Evolutionary conservation across 2,888 invertebrate genomes (phyloP).

Genomic region (Ectemnius lituratus): DNA sequence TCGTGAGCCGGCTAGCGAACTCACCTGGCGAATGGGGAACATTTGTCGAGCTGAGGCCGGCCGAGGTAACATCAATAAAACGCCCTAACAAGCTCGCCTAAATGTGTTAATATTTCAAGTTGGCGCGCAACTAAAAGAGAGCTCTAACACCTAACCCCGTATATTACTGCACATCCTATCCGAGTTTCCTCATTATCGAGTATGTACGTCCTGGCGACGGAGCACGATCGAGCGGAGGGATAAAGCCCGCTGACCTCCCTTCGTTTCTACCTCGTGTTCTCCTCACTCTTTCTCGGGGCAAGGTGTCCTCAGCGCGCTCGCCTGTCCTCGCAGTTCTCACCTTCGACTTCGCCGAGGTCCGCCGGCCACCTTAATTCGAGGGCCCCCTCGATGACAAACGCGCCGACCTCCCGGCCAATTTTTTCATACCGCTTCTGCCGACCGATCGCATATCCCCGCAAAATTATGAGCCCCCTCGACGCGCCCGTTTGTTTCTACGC

Average conservation of each 20-base stretch:
- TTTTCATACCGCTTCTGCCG: conserved; percentile 65
- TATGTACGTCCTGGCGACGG: conserved; percentile 26
- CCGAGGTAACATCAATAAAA: conserved; percentile 30
- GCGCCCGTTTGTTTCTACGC: conserved; percentile 69
- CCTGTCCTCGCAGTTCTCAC: conserved; percentile 12
- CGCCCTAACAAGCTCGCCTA: conserved; percentile 31
- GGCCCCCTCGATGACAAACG: conserved; percentile 64
- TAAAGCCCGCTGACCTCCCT: conserved; percentile 35
- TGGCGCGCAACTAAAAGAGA: conserved; percentile 6
- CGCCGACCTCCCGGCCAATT: conserved; percentile 60
- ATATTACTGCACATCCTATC: conserved; percentile 40
- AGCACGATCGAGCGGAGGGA: conserved; percentile 37
- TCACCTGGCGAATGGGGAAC: conserved; percentile 6
- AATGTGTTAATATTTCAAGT: conserved; percentile 41
- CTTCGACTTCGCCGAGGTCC: conserved; percentile 36
- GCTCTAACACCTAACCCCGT: conserved; percentile 28
- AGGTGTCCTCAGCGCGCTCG: too few relatives aligned
- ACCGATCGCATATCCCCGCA: conserved; percentile 60
- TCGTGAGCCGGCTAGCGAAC: neutral
- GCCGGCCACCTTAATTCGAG: conserved; percentile 35
- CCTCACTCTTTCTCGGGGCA: conserved; percentile 22
- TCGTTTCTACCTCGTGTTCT: conserved; percentile 32
- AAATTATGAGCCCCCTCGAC: conserved; percentile 65
- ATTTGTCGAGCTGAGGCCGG: conserved; percentile 11
- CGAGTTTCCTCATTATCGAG: conserved; percentile 51